phyloP scores from a whole-genome alignment of 2,113 vertebrate species.

The Aspiorhynchus laticeps region DNA sequence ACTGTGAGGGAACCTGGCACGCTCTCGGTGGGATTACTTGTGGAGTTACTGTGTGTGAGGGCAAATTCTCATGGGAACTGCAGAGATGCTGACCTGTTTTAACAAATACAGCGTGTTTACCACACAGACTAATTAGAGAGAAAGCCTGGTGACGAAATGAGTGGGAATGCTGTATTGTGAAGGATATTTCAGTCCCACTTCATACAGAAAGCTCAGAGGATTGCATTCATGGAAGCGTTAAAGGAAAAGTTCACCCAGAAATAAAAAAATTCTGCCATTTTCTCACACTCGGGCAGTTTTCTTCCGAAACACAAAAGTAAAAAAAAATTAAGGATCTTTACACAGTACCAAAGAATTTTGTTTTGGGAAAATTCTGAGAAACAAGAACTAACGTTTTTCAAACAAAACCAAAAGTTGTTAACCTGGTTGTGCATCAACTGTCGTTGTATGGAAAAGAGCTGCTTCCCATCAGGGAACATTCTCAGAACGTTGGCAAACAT shows the following conservation, averaged over 20 bases:
- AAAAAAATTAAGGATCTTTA: not conserved
- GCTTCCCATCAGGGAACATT: too few relatives aligned
- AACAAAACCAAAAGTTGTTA: not conserved
- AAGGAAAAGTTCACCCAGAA: not conserved
- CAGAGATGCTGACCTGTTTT: constrained; percentile 38
- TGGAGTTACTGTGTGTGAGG: constrained; percentile 39
- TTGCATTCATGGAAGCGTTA: not conserved
- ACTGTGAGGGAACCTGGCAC: not conserved
- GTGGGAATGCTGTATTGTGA: constrained; percentile 30
- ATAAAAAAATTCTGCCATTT: not conserved
- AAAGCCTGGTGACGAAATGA: constrained; percentile 47
- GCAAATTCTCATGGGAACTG: constrained; percentile 53
- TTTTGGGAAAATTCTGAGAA: not conserved
- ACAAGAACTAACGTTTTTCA: not conserved
- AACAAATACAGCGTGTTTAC: constrained; percentile 48
- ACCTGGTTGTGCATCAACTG: not conserved
- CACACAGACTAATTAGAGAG: constrained; percentile 52
- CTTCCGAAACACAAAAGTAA: too few relatives aligned
- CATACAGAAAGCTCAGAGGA: not conserved
- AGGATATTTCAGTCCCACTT: constrained; percentile 27
- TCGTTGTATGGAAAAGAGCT: not conserved
- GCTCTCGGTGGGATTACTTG: constrained; percentile 16
- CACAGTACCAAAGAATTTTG: too few relatives aligned
- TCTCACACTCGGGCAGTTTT: not conserved
- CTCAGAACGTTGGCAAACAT: too few relatives aligned